These are phyloP conservation scores for Bradysia coprophila DNA, from an alignment of 1,140 invertebrate species.

Conservation along the genomic window DNA sequence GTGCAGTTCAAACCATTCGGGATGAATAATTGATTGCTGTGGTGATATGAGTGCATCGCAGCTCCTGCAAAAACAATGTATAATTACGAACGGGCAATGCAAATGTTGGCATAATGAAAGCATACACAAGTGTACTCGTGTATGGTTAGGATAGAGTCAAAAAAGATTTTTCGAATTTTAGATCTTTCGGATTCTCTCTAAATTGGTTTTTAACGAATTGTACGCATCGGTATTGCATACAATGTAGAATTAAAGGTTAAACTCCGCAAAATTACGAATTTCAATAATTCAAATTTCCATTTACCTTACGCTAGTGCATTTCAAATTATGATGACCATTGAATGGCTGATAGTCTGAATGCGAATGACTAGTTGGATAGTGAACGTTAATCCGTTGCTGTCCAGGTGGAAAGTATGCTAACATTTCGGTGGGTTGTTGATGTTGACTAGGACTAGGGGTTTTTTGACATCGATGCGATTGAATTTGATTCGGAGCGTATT, in stretches of 20 bases:
- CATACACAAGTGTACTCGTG: too few species aligned
- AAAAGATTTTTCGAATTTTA: too few species aligned
- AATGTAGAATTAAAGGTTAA: too few species aligned
- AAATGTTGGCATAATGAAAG: too few species aligned
- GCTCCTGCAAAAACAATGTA: slow-evolving; percentile 19
- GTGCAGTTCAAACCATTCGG: slow-evolving; percentile 6
- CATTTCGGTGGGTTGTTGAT: slow-evolving; percentile 17
- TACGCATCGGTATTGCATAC: too few species aligned
- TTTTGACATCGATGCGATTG: slow-evolving; percentile 20
- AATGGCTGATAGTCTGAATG: slow-evolving; percentile 20
- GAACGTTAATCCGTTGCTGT: slow-evolving; percentile 14
- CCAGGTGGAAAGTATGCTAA: slow-evolving; percentile 5
- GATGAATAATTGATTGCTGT: slow-evolving; percentile 13
- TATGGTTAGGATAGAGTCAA: too few species aligned
- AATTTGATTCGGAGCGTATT: slow-evolving; percentile 2
- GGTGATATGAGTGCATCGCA: slow-evolving; percentile 21
- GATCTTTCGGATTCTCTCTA: too few species aligned
- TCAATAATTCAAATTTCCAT: too few species aligned
- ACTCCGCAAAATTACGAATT: too few species aligned
- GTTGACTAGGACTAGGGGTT: slow-evolving; percentile 20
- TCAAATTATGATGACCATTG: slow-evolving; percentile 12
- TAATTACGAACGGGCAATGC: too few species aligned
- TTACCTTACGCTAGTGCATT: slow-evolving; percentile 18
- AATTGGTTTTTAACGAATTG: too few species aligned
- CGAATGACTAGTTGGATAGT: slow-evolving; percentile 18